Percentiles rank a stretch among this genome's conserved stretches.
Conservation (phyloP, 1,140 invertebrate species). For the Drepana arcuata region DNA sequence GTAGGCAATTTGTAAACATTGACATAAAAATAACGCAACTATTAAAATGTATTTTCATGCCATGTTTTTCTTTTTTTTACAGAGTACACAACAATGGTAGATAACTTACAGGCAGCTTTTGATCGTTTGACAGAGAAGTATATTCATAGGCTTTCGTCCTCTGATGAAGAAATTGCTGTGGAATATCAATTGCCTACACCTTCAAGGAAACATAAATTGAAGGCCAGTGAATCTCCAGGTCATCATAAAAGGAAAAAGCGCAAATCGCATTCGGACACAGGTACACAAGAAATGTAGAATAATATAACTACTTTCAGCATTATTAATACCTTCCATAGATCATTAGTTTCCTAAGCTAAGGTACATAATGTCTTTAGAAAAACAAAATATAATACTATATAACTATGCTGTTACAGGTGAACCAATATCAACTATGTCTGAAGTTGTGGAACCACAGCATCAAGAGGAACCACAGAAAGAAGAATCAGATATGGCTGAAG, state of each 20-base stretch:
- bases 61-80: too few species aligned
- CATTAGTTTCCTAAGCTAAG: too few species aligned
- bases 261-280: slow-evolving; percentile 41
- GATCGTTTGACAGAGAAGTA: slow-evolving; percentile 84
- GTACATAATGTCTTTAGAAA: too few species aligned
- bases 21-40: too few species aligned
- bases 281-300: slow-evolving; percentile 14
- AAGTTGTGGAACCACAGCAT: slow-evolving; percentile 33
- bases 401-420: slow-evolving; percentile 41
- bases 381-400: too few species aligned
- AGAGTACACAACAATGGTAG: slow-evolving; percentile 93
- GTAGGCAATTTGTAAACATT: slow-evolving; percentile 73
- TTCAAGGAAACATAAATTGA: slow-evolving; percentile 63
- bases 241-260: slow-evolving; percentile 61
- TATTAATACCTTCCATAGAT: too few species aligned
- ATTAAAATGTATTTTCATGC: too few species aligned
- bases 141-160: slow-evolving; percentile 84
- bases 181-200: slow-evolving; percentile 74
- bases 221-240: slow-evolving; percentile 40
- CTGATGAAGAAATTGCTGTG: slow-evolving; percentile 81
- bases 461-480: slow-evolving; percentile 42
- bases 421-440: slow-evolving; percentile 44
- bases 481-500: slow-evolving; percentile 24
- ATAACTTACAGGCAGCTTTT: slow-evolving; percentile 85
- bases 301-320: neutral